A percentile compares a stretch with the other conserved stretches of the same genome.
Conservation (phyloP, 2,888 invertebrate species). For the Unio delphinus region DNA sequence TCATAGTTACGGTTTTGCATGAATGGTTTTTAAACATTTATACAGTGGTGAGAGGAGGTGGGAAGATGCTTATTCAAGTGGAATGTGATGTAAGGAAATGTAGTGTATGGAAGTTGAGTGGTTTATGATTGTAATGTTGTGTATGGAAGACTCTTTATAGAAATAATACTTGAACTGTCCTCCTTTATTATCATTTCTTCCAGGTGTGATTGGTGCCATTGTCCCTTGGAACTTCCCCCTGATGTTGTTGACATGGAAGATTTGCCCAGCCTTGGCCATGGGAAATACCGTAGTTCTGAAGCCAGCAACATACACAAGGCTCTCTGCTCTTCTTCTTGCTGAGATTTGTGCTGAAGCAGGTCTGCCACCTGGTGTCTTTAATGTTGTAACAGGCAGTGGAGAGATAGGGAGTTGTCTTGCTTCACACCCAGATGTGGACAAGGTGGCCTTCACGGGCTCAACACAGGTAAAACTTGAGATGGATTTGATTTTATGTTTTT, state of each 20-base stretch:
- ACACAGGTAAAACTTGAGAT: slow-evolving; percentile 59
- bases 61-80: no score
- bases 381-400: slow-evolving; percentile 70
- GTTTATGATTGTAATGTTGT: no score
- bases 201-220: slow-evolving; percentile 72
- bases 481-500: neutral
- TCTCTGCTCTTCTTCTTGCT: slow-evolving; percentile 72
- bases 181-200: slow-evolving; percentile 3
- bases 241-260: slow-evolving; percentile 72
- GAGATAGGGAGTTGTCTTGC: slow-evolving; percentile 67
- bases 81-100: no score
- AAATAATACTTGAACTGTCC: slow-evolving; percentile 1
- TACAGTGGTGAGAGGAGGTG: no score
- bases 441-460: slow-evolving; percentile 71
- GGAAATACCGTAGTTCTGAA: slow-evolving; percentile 74
- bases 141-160: no score
- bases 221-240: slow-evolving; percentile 73
- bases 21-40: no score
- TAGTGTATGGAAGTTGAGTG: no score
- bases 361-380: slow-evolving; percentile 73
- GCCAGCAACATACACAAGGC: slow-evolving; percentile 71
- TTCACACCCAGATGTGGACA: slow-evolving; percentile 67
- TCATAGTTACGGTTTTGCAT: no score
- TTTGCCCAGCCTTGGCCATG: slow-evolving; percentile 74
- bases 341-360: slow-evolving; percentile 74